phyloP scores from a whole-genome alignment of 2,888 invertebrate species.

The Drosophila tripunctata region DNA sequence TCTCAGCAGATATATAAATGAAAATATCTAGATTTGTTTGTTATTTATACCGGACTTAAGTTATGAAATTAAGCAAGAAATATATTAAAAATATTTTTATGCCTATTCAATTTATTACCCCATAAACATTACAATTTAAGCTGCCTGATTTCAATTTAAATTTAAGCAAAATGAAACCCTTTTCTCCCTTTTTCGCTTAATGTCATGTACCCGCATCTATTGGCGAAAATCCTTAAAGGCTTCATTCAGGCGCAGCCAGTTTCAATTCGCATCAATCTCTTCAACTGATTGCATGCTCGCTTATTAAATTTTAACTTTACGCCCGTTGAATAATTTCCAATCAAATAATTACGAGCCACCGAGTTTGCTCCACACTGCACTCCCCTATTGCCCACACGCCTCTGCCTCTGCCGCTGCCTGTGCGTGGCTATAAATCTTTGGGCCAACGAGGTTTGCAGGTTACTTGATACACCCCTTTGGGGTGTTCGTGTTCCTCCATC shows the following conservation, averaged over 20 bases:
- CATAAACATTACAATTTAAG: too few species aligned
- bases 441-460: conserved; percentile 44
- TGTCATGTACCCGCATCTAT: background rate
- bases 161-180: too few species aligned
- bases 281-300: conserved; percentile 47
- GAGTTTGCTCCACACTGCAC: conserved; percentile 39
- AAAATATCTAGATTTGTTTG: too few species aligned
- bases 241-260: conserved; percentile 8
- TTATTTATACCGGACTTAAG: too few species aligned
- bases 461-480: background rate
- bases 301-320: conserved; percentile 67
- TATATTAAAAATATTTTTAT: too few species aligned
- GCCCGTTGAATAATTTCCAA: conserved; percentile 68
- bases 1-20: background rate
- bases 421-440: conserved; percentile 65
- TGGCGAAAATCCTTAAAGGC: conserved; percentile 4
- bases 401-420: conserved; percentile 19
- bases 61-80: too few species aligned
- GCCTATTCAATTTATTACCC: too few species aligned
- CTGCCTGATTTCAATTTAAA: too few species aligned
- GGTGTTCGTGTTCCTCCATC: too few species aligned
- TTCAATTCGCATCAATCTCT: conserved; percentile 40
- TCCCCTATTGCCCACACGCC: conserved; percentile 15
- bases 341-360: conserved; percentile 66
- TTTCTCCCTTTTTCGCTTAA: conserved; percentile 8